Evolutionary conservation across 2,888 invertebrate species (phyloP), one percentile per base, ranked within the genome.

Genomic region (Eupithecia vulgata): DNA sequence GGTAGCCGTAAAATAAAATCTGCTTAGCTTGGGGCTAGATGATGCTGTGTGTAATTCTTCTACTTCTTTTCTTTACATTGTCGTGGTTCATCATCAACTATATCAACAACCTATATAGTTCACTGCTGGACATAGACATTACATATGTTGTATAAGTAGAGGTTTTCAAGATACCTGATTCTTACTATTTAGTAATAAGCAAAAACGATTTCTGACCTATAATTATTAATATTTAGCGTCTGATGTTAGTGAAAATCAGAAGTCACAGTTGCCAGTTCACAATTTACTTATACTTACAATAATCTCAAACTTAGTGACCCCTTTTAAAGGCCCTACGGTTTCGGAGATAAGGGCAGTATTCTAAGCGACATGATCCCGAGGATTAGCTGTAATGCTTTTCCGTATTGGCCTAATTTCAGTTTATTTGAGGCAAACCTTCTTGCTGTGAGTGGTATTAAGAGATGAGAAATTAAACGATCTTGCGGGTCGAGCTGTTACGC

Each of bases 361-460:
- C 74, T 77, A 73, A 75, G 68, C 62, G 37, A 73, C 71, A 71
- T 80, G 75, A 80, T 80, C 79, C 75, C 45, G 30, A 69, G 77
- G 80, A 67, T 78, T 77, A 70, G 13, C 37, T 70, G 74, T 78
- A 76, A 76, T 78, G 74, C 75, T 74, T 57, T 68, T 74, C 69
- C 67, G 74, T 76, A 70, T 78, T 78, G 69, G 73, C 78, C 80
- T 80, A 78, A 78, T 78, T 80, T 78, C 73, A 77, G 72, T 78
- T 78, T 77, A 78, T 77, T 78, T 68, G 73, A 73, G 78, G 70
- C 71, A 71, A 62, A 71, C 72, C 72, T 78, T 76, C 81, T 83
- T 76, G 78, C 76, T 82, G 82, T 82, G 82, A 72, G 62, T 77
- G 75, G 79, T 80, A 80, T 80, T 68, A 21, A 67, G 48, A 52